phyloP scores from a whole-genome alignment of 1,140 invertebrate species.

The Drosophila mayri region DNA sequence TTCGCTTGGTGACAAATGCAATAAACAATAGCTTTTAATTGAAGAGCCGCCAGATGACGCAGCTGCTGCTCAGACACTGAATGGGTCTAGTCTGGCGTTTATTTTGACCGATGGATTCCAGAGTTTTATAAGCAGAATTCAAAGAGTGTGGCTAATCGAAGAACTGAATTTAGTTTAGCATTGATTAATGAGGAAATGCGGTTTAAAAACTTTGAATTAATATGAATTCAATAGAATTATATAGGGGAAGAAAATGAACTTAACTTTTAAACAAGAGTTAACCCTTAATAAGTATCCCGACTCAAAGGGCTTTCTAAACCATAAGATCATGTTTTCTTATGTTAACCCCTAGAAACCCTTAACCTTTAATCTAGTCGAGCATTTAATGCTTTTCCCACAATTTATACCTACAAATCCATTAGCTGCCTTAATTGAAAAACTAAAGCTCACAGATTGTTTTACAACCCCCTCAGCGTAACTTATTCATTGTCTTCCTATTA shows the following conservation, averaged over 20 bases:
- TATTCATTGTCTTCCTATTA: background rate
- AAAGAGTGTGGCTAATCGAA: slow-evolving; percentile 1
- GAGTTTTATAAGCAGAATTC: background rate
- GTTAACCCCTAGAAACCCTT: background rate
- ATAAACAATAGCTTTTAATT: slow-evolving; percentile 77
- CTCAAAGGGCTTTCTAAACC: no score
- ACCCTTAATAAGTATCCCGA: background rate
- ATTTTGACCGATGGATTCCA: background rate
- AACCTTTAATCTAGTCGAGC: background rate
- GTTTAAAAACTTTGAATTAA: background rate
- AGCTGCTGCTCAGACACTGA: slow-evolving; percentile 28
- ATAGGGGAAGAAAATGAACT: background rate
- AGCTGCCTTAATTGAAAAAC: background rate
- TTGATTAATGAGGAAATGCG: background rate
- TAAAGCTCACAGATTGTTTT: background rate
- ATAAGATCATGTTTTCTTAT: no score
- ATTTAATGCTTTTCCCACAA: background rate
- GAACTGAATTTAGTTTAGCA: background rate
- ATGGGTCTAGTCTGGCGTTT: slow-evolving; percentile 11
- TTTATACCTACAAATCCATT: background rate
- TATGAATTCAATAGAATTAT: background rate
- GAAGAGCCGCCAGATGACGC: slow-evolving; percentile 43
- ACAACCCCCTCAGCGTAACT: background rate
- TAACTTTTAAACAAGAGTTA: no score
- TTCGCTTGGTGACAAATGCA: slow-evolving; percentile 66